Percentiles rank a stretch among this genome's conserved stretches.
These are phyloP conservation scores for Lymantria monacha DNA, from an alignment of 2,888 invertebrate genomes.

Conservation along the genomic window DNA sequence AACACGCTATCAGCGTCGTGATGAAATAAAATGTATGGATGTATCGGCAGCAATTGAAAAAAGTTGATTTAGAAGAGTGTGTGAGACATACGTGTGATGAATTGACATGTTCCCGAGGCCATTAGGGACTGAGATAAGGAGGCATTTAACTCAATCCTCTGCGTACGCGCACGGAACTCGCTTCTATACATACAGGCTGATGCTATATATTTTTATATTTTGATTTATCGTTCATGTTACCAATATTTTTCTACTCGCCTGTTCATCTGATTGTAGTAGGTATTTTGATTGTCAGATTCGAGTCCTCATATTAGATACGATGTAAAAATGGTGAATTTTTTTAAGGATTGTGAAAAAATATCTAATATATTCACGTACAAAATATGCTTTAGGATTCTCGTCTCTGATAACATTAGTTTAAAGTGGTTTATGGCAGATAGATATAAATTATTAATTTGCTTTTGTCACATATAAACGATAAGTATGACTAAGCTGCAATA, in stretches of 20 bases:
- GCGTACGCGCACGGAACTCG: slow-evolving; percentile 42
- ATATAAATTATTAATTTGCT: too few species aligned
- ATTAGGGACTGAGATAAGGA: slow-evolving; percentile 74
- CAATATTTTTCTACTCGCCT: background rate
- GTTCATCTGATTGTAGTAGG: too few species aligned
- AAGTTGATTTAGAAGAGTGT: slow-evolving; percentile 50
- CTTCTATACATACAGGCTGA: slow-evolving; percentile 20
- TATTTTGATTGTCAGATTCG: too few species aligned
- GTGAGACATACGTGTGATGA: slow-evolving; percentile 71
- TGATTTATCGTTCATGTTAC: background rate
- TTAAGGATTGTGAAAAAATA: too few species aligned
- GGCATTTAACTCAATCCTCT: slow-evolving; percentile 74
- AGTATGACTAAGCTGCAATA: too few species aligned
- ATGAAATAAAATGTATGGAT: slow-evolving; percentile 29
- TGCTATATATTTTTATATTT: background rate
- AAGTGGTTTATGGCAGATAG: too few species aligned
- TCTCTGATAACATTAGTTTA: too few species aligned
- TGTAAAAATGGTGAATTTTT: too few species aligned
- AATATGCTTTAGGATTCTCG: too few species aligned
- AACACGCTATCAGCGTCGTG: slow-evolving; percentile 23
- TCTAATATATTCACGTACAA: too few species aligned
- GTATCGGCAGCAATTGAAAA: slow-evolving; percentile 29
- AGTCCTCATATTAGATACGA: too few species aligned
- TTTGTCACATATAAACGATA: too few species aligned
- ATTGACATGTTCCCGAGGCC: slow-evolving; percentile 77